Evolutionary conservation across 2,797 vertebrate species (phyloP).

Genomic region (Aeoliscus strigatus): DNA sequence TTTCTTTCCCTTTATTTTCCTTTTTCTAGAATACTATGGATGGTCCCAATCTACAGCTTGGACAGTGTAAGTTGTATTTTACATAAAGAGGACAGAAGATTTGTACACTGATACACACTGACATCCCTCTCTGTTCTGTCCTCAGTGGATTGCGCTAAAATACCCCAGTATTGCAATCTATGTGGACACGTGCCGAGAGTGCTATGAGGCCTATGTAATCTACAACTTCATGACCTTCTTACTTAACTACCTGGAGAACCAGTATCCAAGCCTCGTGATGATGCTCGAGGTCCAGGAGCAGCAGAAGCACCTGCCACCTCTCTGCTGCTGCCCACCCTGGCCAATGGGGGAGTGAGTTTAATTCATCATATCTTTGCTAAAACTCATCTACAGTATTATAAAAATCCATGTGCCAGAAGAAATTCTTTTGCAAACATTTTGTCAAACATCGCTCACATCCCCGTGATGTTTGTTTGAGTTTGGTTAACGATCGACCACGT

Average conservation of each 20-base stretch:
- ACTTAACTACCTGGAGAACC: conserved; percentile 92
- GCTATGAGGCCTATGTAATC: conserved; percentile 98
- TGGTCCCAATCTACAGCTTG: conserved; percentile 99
- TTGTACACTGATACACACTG: background rate
- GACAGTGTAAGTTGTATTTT: conserved; percentile 88
- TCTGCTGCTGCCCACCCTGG: conserved; percentile 95
- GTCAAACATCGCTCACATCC: no score
- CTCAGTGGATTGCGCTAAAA: conserved; percentile 97
- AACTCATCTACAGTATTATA: no score
- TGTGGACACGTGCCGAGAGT: conserved; percentile 97
- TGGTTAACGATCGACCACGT: no score
- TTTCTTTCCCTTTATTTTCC: conserved; percentile 6
- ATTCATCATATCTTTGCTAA: no score
- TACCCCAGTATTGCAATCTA: conserved; percentile 95
- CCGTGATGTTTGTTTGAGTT: no score
- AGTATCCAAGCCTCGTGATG: conserved; percentile 90
- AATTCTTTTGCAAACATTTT: no score
- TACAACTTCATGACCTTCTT: conserved; percentile 99
- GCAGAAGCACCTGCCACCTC: conserved; percentile 91
- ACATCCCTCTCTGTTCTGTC: no score
- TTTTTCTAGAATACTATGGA: conserved; percentile 91
- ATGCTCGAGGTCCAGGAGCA: conserved; percentile 97
- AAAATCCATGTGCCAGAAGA: no score
- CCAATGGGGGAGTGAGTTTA: conserved; percentile 97
- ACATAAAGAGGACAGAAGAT: conserved; percentile 1